Conservation (phyloP, 1,140 invertebrate genomes). For the Latrodectus geometricus region DNA sequence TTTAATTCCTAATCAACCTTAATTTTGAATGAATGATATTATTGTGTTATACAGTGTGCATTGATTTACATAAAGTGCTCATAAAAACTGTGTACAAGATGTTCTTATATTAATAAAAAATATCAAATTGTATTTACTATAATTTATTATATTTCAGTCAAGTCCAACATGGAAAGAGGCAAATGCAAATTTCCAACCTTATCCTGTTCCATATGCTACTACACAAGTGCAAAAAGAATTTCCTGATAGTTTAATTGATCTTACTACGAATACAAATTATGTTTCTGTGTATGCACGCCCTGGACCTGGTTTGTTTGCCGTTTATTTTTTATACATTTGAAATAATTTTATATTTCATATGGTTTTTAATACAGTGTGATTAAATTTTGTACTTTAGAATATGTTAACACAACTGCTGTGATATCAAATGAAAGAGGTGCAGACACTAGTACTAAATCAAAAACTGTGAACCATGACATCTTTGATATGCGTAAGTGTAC, state of each 20-base stretch:
- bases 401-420: conserved; percentile 62
- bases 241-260: conserved; percentile 58
- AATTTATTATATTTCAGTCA: background rate
- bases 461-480: conserved; percentile 74
- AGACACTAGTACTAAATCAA: conserved; percentile 17
- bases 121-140: background rate
- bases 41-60: no score
- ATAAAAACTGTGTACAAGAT: background rate
- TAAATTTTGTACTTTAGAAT: conserved; percentile 66
- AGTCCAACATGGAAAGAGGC: conserved; percentile 43
- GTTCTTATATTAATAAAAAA: background rate
- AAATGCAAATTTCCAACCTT: conserved; percentile 34
- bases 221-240: conserved; percentile 46
- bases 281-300: conserved; percentile 43
- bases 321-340: conserved; percentile 8
- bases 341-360: background rate
- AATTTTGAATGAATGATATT: no score
- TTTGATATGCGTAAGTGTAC: conserved; percentile 90
- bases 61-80: no score
- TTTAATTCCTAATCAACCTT: no score
- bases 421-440: conserved; percentile 51
- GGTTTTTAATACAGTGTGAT: conserved; percentile 16
- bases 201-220: conserved; percentile 31
- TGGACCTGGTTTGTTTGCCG: conserved; percentile 39
- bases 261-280: conserved; percentile 37